Percentiles rank a stretch among this genome's conserved stretches.
Evolutionary conservation across 2,113 vertebrate genomes (phyloP).

Genomic region (Lepus timidus): DNA sequence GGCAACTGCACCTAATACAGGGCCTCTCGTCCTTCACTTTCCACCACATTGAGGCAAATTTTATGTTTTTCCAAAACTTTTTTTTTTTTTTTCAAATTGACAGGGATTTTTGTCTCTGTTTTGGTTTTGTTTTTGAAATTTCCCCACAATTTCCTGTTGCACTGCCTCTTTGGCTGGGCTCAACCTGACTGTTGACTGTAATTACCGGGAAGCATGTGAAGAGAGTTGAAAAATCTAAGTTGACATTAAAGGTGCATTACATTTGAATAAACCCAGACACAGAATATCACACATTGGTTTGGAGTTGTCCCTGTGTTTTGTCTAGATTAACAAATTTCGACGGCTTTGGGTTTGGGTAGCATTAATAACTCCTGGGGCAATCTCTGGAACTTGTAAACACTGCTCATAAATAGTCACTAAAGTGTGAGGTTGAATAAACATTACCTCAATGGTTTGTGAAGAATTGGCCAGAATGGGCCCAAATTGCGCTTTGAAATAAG

Average conservation of each 20-base stretch:
- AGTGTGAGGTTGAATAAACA: conserved; percentile 70
- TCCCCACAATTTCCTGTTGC: conserved; percentile 77
- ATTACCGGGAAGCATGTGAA: conserved; percentile 64
- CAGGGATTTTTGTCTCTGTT: conserved; percentile 61
- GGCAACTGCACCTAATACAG: fast-evolving
- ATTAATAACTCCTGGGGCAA: conserved; percentile 2
- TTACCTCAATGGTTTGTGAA: conserved; percentile 61
- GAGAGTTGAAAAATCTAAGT: conserved; percentile 64
- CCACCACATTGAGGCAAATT: not conserved
- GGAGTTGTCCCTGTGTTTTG: conserved; percentile 62
- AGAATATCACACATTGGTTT: not conserved
- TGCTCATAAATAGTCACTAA: conserved; percentile 57
- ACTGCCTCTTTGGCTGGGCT: conserved; percentile 57
- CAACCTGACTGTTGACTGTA: conserved; percentile 61
- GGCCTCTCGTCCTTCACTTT: not conserved
- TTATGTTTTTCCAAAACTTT: conserved; percentile 49
- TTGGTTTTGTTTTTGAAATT: conserved; percentile 81
- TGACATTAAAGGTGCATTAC: conserved; percentile 66
- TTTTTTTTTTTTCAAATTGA: conserved; percentile 65
- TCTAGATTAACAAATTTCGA: conserved; percentile 65
- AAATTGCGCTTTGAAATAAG: conserved; percentile 70
- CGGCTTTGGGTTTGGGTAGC: conserved; percentile 10
- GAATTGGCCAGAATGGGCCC: not conserved
- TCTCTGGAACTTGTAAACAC: conserved; percentile 72
- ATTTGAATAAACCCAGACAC: conserved; percentile 69